Evolutionary conservation across 2,888 invertebrate species (phyloP), one percentile per base, ranked within the genome.

Genomic region (Marasmarcha lunaedactyla): DNA sequence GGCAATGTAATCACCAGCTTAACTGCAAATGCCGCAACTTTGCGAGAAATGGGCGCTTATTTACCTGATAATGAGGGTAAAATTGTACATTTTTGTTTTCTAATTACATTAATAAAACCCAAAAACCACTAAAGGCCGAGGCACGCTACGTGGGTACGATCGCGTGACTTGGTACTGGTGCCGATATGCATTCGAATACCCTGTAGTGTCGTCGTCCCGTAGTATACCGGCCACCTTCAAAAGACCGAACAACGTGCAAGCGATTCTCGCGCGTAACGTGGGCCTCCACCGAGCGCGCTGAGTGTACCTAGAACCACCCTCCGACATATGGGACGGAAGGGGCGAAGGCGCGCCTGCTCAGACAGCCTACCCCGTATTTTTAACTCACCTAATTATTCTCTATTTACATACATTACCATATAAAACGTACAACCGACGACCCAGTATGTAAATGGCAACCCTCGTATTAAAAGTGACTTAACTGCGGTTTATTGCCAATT

Each of bases 311-410:
- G n/a, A 30, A 63, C 76, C 78, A 71, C 79, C 81, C 72, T 57
- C 67, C 53, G 57, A 54, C 81, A 81, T 73, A 78, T 79, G 81
- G 83, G 52, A 51, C 62, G 65, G 66, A 65, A 70, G 72, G 79
- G 76, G 71, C 63, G 67, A 63, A 69, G 64, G 66, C 68, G 67
- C 70, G 55, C 76, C 70, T 73, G 76, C 74, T 73, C 73, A 74
- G 69, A 71, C 76, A 74, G 76, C 71, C 77, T 76, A 73, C 81
- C 81, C 78, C 78, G 77, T 74, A 71, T 79, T 71, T 20, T 79
- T 79, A 81, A 78, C 76, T 77, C 74, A 74, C 77, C 76, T 83
- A 81, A 83, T 81, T 83, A 79, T 66, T 78, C 79, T 73, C 72
- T 73, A 81, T 83, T 81, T 83, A 78, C 81, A 81, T 83, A 81